phyloP scores from a whole-genome alignment of 2,888 invertebrate species.

The Cephus sareptanus region DNA sequence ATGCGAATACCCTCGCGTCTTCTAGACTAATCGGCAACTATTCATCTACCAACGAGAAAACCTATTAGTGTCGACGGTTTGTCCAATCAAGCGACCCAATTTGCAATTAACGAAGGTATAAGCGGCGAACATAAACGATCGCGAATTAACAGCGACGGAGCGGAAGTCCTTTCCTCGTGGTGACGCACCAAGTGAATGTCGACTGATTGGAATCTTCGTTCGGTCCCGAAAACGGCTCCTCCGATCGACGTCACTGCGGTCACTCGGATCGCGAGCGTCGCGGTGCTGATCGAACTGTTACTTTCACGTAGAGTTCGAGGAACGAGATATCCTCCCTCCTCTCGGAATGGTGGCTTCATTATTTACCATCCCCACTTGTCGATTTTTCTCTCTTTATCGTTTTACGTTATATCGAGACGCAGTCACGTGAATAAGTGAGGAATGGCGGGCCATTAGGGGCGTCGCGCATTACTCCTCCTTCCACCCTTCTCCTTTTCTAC shows the following conservation, averaged over 20 bases:
- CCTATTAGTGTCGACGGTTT: not conserved
- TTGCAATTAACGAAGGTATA: not conserved
- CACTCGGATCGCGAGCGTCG: not conserved
- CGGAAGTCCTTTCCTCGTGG: not conserved
- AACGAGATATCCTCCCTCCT: not conserved
- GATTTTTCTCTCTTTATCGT: slow-evolving; percentile 14
- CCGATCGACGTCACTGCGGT: not conserved
- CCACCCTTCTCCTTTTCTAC: slow-evolving; percentile 14
- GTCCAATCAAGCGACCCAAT: not conserved
- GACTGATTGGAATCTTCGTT: not conserved
- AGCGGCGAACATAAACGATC: not conserved
- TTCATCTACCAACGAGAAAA: not conserved
- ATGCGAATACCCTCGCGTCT: not conserved
- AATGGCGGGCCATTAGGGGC: slow-evolving; percentile 3
- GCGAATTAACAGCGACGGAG: not conserved
- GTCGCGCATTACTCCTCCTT: slow-evolving; percentile 9
- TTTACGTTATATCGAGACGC: slow-evolving; percentile 10
- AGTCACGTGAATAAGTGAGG: slow-evolving; percentile 22
- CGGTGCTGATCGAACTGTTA: not conserved
- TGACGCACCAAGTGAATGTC: not conserved
- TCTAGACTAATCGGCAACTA: not conserved
- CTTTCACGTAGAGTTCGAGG: not conserved
- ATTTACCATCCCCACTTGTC: slow-evolving; percentile 4
- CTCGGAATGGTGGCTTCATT: not conserved
- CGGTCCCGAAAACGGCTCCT: not conserved